Conservation (phyloP, 1,140 invertebrate species). For the Drosophila prosaltans region DNA sequence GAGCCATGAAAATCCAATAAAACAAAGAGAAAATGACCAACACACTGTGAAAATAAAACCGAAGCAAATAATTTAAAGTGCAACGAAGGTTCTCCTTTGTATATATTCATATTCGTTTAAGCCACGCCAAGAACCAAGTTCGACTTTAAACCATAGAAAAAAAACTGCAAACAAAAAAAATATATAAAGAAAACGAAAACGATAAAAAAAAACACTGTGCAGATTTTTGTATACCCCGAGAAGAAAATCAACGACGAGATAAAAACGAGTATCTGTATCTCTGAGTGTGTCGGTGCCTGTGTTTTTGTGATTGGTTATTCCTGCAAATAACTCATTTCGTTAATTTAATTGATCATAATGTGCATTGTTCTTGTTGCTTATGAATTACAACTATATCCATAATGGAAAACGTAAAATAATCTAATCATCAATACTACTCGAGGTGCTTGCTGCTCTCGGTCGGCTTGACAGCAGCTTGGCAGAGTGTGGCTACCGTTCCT, state of each 20-base stretch:
- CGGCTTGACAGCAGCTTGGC: not conserved
- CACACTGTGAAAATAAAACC: slow-evolving; percentile 38
- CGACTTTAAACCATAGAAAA: slow-evolving; percentile 25
- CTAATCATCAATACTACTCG: slow-evolving; percentile 78
- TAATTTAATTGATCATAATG: slow-evolving; percentile 56
- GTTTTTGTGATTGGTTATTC: slow-evolving; percentile 24
- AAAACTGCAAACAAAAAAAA: slow-evolving; percentile 39
- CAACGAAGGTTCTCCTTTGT: slow-evolving; percentile 44
- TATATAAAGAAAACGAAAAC: slow-evolving; percentile 29
- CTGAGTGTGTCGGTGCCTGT: slow-evolving; percentile 27
- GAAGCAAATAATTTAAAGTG: slow-evolving; percentile 50
- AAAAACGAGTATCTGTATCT: slow-evolving; percentile 27
- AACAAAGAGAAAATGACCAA: slow-evolving; percentile 45
- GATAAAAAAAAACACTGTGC: slow-evolving; percentile 36
- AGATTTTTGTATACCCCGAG: slow-evolving; percentile 60
- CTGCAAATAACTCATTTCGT: slow-evolving; percentile 22
- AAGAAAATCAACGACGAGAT: slow-evolving; percentile 12
- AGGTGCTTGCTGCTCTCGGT: slow-evolving; percentile 52
- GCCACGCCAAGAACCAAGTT: slow-evolving; percentile 42
- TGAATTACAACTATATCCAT: slow-evolving; percentile 64
- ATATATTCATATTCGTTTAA: slow-evolving; percentile 6
- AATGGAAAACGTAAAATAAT: slow-evolving; percentile 60
- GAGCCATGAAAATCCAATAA: slow-evolving; percentile 52
- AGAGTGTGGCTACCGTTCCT: slow-evolving; percentile 21
- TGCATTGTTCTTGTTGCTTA: slow-evolving; percentile 25